Evolutionary conservation across 2,797 vertebrate species (phyloP), one percentile per base, ranked within the genome.

Genomic region (Melanotaenia parkinsoni): DNA sequence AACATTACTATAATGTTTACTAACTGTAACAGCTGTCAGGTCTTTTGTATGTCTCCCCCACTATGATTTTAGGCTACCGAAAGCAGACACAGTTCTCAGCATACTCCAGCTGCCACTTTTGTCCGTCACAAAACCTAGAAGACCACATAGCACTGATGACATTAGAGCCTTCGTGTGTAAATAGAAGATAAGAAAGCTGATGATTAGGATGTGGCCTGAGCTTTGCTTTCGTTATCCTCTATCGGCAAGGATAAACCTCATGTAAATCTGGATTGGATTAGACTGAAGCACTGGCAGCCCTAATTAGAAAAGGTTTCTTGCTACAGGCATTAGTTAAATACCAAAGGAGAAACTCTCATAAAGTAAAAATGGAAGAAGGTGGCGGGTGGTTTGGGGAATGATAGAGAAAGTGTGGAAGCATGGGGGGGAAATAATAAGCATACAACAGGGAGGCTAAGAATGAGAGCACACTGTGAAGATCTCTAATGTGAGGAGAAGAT

Each of bases 241-340:
- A 90, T 93, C 88, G 88, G 79, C 71, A 70, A 74, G 76, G 84
- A 91, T 91, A 91, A 92, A 87, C 82, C 63, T 63, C 65, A 54
- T 70, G 74, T 75, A 88, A 91, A 93, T 88, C 83, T 85, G 84
- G 69, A 91, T 84, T 93, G 90, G 80, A 88, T 86, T 86, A 79
- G 57, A 82, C 72, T 70, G 59, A 76, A 81, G 83, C 86, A 77
- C 68, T 33, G 73, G 72, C 62, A 84, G 24, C 79, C 68, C 80
- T 91, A 86, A 89, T 92, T 89, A 88, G 60, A 67, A 75, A 66
- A 82, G 85, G 77, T 86, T 89, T 75, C 77, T 65, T 77, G 77
- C 72, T 71, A 72, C 70, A 59, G 74, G 88, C 82, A 80, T 83
- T 87, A 70, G 76, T 75, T 81, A 80, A 82, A 72, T 70, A 79